A percentile compares a stretch with the other conserved stretches of the same genome.
Evolutionary conservation across 2,797 vertebrate species (phyloP).

Genomic region (Natrix natrix): DNA sequence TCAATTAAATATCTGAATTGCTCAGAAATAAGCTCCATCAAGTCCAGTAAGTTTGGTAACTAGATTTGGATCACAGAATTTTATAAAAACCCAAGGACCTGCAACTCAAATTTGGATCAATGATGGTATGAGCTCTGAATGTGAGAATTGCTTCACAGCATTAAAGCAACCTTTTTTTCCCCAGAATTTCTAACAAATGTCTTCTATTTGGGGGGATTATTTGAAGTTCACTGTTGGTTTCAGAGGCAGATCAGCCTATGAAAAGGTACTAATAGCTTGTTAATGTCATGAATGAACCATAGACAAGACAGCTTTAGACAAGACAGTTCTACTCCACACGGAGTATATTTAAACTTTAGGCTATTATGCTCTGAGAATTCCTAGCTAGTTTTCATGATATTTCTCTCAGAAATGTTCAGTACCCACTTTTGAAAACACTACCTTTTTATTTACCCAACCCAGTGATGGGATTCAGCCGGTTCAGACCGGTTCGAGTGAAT

Average conservation of each 20-base stretch:
- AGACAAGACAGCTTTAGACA: not conserved
- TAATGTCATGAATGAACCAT: slow-evolving; percentile 17
- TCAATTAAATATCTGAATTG: not conserved
- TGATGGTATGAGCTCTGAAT: not conserved
- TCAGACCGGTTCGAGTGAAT: too few relatives aligned
- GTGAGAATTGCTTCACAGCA: not conserved
- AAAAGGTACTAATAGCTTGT: not conserved
- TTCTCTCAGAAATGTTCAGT: slow-evolving; percentile 27
- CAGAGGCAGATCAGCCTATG: slow-evolving; percentile 5
- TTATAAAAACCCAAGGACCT: not conserved
- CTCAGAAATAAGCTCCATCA: not conserved
- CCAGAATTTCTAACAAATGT: not conserved
- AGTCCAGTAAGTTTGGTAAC: not conserved
- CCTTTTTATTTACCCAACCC: slow-evolving; percentile 8
- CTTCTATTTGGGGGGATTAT: not conserved
- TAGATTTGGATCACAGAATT: not conserved
- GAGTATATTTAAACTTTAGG: slow-evolving; percentile 37
- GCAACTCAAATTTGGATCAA: not conserved
- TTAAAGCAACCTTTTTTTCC: not conserved
- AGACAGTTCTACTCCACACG: not conserved
- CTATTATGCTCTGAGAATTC: slow-evolving; percentile 28
- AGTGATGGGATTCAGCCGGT: too few relatives aligned
- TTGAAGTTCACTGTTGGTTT: not conserved
- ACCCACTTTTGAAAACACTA: slow-evolving; percentile 26
- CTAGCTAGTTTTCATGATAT: slow-evolving; percentile 20